Evolutionary conservation across 2,797 vertebrate genomes (phyloP).

Genomic region (Chloroceryle amazona): DNA sequence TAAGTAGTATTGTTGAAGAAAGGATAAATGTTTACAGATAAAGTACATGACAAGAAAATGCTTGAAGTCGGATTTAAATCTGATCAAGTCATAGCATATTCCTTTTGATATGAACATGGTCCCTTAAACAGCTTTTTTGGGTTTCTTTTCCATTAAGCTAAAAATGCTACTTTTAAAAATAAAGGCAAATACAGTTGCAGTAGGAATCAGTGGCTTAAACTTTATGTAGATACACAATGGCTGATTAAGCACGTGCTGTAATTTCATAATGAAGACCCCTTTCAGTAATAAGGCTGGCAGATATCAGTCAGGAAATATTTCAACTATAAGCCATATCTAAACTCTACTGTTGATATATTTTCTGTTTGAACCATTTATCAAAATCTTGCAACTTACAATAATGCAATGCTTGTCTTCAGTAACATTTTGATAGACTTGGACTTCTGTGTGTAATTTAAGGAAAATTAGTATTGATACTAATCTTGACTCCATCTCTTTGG

Average conservation of each 20-base stretch:
- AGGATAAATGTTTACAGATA: conserved; percentile 15
- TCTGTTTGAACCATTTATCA: not conserved
- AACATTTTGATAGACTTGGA: not conserved
- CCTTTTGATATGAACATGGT: not conserved
- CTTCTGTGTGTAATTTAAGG: not conserved
- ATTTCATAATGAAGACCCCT: not conserved
- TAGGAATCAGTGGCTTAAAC: not conserved
- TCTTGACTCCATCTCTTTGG: not conserved
- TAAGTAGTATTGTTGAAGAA: conserved; percentile 25
- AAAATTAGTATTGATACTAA: not conserved
- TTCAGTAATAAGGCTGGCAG: not conserved
- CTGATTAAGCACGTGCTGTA: not conserved
- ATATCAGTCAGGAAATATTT: not conserved
- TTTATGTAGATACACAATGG: not conserved
- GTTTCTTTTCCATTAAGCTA: not conserved
- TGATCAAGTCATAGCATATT: not conserved
- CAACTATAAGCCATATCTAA: not conserved
- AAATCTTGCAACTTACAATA: not conserved
- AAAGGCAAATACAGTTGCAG: not conserved
- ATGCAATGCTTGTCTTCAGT: not conserved
- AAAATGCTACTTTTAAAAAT: not conserved
- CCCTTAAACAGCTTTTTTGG: not conserved
- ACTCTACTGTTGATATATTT: not conserved
- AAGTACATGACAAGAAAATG: not conserved
- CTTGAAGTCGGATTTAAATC: not conserved